Evolutionary conservation across 2,797 vertebrate genomes (phyloP).

Genomic region (Halcyon chelicuti): DNA sequence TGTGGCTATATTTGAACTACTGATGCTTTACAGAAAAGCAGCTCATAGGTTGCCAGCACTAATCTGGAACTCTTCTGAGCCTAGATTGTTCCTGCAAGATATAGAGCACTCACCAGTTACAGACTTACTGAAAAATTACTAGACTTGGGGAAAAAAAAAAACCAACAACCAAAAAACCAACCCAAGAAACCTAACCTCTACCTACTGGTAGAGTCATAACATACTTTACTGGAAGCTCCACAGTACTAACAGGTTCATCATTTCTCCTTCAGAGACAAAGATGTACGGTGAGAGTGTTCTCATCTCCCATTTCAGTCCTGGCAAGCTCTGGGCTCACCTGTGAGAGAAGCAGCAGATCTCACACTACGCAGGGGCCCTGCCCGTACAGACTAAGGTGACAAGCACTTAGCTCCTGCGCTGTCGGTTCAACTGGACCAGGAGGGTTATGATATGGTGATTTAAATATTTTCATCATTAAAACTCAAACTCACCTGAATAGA

Average conservation of each 20-base stretch:
- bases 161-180: neutral
- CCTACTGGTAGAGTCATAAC: neutral
- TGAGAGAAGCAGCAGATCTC: neutral
- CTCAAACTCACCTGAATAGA: neutral
- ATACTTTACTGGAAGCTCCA: neutral
- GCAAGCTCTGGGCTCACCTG: neutral
- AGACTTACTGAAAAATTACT: neutral
- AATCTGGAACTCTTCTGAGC: neutral
- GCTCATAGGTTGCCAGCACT: neutral
- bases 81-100: neutral
- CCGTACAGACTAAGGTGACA: neutral
- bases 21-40: neutral
- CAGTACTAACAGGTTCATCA: neutral
- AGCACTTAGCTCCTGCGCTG: neutral
- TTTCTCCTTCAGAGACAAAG: neutral
- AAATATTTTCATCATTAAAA: neutral
- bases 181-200: neutral
- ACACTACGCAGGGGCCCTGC: neutral
- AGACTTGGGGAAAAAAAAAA: neutral
- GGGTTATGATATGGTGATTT: neutral
- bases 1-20: neutral
- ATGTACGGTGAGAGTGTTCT: neutral
- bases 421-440: neutral
- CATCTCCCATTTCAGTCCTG: neutral
- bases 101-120: neutral